These are phyloP conservation scores for Sycobia sp. DNA, from an alignment of 1,140 invertebrate genomes.

Conservation along the genomic window DNA sequence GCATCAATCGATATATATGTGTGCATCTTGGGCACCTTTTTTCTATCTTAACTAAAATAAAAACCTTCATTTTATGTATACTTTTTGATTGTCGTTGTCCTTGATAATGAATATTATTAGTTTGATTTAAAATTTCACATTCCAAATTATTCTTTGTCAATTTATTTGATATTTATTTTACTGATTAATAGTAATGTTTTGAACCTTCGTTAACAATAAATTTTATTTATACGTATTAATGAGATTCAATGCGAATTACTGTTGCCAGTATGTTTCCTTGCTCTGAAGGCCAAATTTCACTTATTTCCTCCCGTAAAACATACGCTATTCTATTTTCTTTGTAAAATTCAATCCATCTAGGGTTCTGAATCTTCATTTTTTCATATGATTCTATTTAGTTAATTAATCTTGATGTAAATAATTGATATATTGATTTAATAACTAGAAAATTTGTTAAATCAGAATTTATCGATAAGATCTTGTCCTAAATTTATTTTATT, in stretches of 20 bases:
- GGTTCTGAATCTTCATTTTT: too few species aligned
- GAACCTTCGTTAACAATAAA: not conserved
- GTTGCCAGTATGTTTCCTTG: not conserved
- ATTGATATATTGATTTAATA: too few species aligned
- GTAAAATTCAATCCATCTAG: too few species aligned
- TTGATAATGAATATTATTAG: not conserved
- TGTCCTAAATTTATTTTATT: too few species aligned
- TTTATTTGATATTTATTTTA: not conserved
- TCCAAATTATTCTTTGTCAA: not conserved
- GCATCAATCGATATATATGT: conserved; percentile 58
- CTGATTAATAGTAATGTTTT: not conserved
- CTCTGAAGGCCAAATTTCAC: too few species aligned
- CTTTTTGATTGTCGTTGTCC: not conserved
- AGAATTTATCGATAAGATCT: too few species aligned
- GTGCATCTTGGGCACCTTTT: conserved; percentile 62
- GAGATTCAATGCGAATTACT: not conserved
- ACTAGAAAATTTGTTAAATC: too few species aligned
- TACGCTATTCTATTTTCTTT: too few species aligned
- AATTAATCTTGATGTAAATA: too few species aligned
- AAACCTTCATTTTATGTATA: not conserved
- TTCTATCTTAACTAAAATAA: conserved; percentile 45
- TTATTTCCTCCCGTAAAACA: too few species aligned
- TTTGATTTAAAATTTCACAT: not conserved
- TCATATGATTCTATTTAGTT: too few species aligned
- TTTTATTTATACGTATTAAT: not conserved